Base-by-base conservation (phyloP, 1,140 invertebrate species). In the Drosophila pseudoobscura region DNA sequence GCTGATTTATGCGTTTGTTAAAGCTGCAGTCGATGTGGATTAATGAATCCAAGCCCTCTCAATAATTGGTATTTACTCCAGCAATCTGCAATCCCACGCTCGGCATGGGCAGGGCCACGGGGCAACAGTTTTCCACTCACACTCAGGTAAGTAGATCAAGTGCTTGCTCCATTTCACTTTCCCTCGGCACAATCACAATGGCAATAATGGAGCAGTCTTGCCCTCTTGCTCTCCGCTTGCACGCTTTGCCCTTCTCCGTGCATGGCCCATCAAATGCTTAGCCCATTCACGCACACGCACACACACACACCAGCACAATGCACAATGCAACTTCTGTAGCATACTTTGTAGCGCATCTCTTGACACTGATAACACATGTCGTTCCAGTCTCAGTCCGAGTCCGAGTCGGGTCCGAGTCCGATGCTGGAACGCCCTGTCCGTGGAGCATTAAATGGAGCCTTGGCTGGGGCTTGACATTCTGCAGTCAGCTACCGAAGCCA, bases 301-400 rank as follows among this genome's bases (percentile, higher is more conserved):
- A 20, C 43, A 31, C 35, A 9, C 43, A 35, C 35, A 13, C 29
- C 15, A 15, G 15, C 15, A 15, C 15, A 15, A 15, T 15, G 15
- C 66, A 69, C 70, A 80, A 80, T 75, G 50, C 78, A 62, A 63
- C 66, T 87, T 70, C 78, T 82, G 69, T 83, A 66, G 78, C 83
- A 78, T 73, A 74, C 71, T 89, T 79, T 83, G 43, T 26, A 61
- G 75, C 83, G 75, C 83, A 88, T 72, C 79, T 76, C 83, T 88
- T 88, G 83, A 88, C 83, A 88, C 83, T 88, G 83, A 89, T 89
- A 89, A 77, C 78, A 89, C 83, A 87, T 68, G 74, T 78, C 83
- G 82, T 63, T 78, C 72, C 51, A 43, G 20, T 20, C 20, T 20
- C 20, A 20, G 20, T 20, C 20, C 20, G 20, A 17, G 17, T 17